Conservation (phyloP, 1,140 invertebrate species). For the Streblospio benedicti region DNA sequence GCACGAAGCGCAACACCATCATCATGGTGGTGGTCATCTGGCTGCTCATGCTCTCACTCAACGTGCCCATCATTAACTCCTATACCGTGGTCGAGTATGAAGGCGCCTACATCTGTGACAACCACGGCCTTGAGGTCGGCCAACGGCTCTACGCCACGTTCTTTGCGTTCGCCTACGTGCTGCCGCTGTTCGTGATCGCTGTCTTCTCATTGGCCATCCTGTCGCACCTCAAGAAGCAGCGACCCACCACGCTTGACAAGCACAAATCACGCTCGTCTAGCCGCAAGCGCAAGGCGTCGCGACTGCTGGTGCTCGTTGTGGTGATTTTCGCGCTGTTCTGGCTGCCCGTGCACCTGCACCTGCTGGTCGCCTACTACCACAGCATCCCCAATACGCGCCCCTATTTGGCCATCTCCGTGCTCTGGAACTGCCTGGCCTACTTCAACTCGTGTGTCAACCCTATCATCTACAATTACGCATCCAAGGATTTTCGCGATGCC, state of each 20-base stretch:
- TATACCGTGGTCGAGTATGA: not conserved
- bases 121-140: not conserved
- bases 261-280: not conserved
- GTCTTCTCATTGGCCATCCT: slow-evolving; percentile 12
- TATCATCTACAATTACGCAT: slow-evolving; percentile 21
- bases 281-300: slow-evolving; percentile 11
- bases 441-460: slow-evolving; percentile 23
- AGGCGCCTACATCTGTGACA: slow-evolving; percentile 4
- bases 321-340: slow-evolving; percentile 15
- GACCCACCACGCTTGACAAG: not conserved
- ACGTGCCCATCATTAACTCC: slow-evolving; percentile 2
- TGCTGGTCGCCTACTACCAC: slow-evolving; percentile 13
- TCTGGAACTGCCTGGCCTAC: slow-evolving; percentile 21
- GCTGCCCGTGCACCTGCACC: slow-evolving; percentile 18
- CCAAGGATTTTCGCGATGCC: slow-evolving; percentile 16
- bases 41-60: slow-evolving; percentile 2
- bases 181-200: slow-evolving; percentile 11
- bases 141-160: slow-evolving; percentile 13
- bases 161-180: slow-evolving; percentile 17
- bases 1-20: slow-evolving; percentile 7
- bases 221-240: slow-evolving; percentile 9
- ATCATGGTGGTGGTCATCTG: slow-evolving; percentile 6
- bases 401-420: slow-evolving; percentile 10
- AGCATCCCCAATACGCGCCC: not conserved
- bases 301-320: slow-evolving; percentile 14